Percentiles rank a stretch among this genome's conserved stretches.
These are phyloP conservation scores for Ceyx erithaca DNA, from an alignment of 2,797 vertebrate genomes.

Conservation along the genomic window DNA sequence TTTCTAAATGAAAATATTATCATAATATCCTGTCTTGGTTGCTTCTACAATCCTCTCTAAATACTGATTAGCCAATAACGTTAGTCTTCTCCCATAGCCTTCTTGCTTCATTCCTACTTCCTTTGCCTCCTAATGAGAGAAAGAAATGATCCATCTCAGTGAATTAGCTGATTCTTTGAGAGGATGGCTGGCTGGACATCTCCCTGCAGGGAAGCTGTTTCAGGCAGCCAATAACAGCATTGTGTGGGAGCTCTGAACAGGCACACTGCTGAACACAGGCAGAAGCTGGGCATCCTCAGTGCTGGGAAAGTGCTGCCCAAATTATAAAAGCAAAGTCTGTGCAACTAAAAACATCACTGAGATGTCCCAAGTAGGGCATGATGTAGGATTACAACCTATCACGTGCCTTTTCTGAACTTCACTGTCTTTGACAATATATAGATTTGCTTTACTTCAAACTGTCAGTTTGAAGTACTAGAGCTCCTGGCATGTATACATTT, in stretches of 20 bases:
- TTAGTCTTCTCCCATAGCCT: not conserved
- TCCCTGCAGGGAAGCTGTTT: not conserved
- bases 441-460: not conserved
- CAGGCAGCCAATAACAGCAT: rapidly evolving
- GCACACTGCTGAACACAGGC: not conserved
- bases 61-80: not conserved
- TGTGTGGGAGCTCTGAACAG: not conserved
- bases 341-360: not conserved
- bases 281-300: not conserved
- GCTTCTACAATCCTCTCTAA: not conserved
- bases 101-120: not conserved
- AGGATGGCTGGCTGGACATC: not conserved
- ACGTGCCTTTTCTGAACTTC: not conserved
- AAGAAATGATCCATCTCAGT: not conserved
- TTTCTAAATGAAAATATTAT: constrained; percentile 38
- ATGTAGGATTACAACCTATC: not conserved
- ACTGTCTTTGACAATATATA: not conserved
- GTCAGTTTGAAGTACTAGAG: not conserved
- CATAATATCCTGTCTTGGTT: not conserved
- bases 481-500: not conserved
- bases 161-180: not conserved
- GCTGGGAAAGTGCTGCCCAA: not conserved
- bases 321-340: not conserved
- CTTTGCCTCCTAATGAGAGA: not conserved
- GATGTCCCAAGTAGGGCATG: not conserved